Evolutionary conservation across 2,113 vertebrate species (phyloP).

Genomic region (Egretta garzetta): DNA sequence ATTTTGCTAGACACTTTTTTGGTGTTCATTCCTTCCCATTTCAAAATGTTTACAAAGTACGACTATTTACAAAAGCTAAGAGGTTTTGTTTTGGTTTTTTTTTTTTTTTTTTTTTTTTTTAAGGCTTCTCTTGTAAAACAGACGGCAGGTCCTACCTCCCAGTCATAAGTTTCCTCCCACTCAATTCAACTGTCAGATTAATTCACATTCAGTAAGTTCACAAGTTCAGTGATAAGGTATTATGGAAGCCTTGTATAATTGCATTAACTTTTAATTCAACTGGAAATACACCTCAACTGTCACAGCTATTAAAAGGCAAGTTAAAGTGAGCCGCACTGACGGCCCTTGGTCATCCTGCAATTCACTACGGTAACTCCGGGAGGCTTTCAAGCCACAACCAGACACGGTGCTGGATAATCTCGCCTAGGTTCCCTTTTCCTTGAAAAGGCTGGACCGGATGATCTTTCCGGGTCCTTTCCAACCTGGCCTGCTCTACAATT

Average conservation of each 20-base stretch:
- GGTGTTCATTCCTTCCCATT: not conserved
- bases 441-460: not conserved
- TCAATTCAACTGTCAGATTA: not conserved
- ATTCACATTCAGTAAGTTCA: not conserved
- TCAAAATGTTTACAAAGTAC: not conserved
- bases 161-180: not conserved
- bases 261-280: not conserved
- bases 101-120: not conserved
- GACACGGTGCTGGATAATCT: not conserved
- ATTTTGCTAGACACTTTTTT: not conserved
- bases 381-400: not conserved
- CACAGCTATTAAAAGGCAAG: not conserved
- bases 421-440: not conserved
- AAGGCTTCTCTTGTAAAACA: not conserved
- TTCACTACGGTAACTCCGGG: not conserved
- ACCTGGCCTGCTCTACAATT: not conserved
- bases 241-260: not conserved
- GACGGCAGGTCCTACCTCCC: not conserved
- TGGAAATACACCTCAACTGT: not conserved
- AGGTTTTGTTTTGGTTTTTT: not conserved
- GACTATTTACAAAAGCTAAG: not conserved
- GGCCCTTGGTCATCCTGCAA: not conserved
- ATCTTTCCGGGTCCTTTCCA: not conserved
- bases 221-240: not conserved
- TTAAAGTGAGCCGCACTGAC: not conserved